phyloP scores from a whole-genome alignment of 2,888 invertebrate species.

The Ommatoiulus sabulosus region DNA sequence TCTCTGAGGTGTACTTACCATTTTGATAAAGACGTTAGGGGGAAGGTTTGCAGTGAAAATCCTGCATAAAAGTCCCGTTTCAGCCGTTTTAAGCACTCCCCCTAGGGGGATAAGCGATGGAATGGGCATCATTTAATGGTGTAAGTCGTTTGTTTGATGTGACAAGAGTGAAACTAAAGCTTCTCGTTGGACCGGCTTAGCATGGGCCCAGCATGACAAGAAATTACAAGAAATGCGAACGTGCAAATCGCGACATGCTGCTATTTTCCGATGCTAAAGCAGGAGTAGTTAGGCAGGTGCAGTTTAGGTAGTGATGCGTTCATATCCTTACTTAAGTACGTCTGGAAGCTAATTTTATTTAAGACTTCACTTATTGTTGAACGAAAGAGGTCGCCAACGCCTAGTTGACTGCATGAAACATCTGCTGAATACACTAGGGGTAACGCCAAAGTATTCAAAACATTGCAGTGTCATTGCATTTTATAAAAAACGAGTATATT shows the following conservation, averaged over 20 bases:
- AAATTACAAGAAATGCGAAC: not conserved
- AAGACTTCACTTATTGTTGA: not conserved
- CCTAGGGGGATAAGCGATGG: slow-evolving; percentile 12
- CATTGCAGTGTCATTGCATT: no score
- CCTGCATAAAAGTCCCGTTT: slow-evolving; percentile 39
- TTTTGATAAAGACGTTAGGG: slow-evolving; percentile 38
- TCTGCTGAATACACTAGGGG: no score
- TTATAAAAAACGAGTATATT: no score
- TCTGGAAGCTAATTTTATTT: not conserved
- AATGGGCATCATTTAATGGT: slow-evolving; percentile 31
- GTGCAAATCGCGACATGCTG: not conserved
- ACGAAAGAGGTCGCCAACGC: not conserved
- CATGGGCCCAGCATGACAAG: not conserved
- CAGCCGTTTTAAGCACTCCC: slow-evolving; percentile 12
- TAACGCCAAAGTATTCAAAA: no score
- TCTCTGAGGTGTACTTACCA: slow-evolving; percentile 28
- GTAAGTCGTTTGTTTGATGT: slow-evolving; percentile 17
- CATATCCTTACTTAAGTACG: not conserved
- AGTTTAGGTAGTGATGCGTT: not conserved
- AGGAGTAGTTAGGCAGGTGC: not conserved
- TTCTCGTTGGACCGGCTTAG: not conserved
- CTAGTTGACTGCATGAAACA: not conserved
- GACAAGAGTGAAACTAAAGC: slow-evolving; percentile 14
- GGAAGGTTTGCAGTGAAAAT: not conserved
- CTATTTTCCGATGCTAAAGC: not conserved